A percentile compares a stretch with the other conserved stretches of the same genome.
phyloP scores from a whole-genome alignment of 2,113 vertebrate species.

The Anguilla japonica region DNA sequence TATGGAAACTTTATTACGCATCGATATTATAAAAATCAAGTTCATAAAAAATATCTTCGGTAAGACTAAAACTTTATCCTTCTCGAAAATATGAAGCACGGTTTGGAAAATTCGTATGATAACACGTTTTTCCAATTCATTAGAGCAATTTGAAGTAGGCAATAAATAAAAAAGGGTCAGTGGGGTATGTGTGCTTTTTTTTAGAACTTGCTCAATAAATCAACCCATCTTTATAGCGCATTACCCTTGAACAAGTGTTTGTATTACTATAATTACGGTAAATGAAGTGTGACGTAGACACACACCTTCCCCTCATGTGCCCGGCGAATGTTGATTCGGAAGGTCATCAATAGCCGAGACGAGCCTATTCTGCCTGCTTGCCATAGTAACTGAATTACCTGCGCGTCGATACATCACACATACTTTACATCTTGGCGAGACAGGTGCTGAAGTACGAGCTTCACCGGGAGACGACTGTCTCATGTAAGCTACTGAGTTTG shows the following conservation, averaged over 20 bases:
- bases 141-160: too few species aligned
- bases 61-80: too few species aligned
- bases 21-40: too few species aligned
- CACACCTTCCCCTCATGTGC: slow-evolving; percentile 53
- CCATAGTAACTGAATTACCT: slow-evolving; percentile 22
- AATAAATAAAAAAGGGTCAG: too few species aligned
- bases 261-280: slow-evolving; percentile 64
- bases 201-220: too few species aligned
- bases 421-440: background rate
- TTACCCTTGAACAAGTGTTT: background rate
- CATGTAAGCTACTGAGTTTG: background rate
- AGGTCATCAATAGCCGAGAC: slow-evolving; percentile 50
- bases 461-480: background rate
- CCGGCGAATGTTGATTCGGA: slow-evolving; percentile 37
- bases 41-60: too few species aligned
- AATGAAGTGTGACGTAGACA: slow-evolving; percentile 43
- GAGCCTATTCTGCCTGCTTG: background rate
- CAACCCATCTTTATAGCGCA: too few species aligned
- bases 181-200: too few species aligned
- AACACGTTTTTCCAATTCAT: too few species aligned
- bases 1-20: too few species aligned
- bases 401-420: background rate
- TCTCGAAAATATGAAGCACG: too few species aligned
- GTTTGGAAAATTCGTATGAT: too few species aligned
- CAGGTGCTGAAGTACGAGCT: background rate